A percentile compares a stretch with the other conserved stretches of the same genome.
phyloP scores from a whole-genome alignment of 64 coral and sea anemone species.

The Acropora yongei region DNA sequence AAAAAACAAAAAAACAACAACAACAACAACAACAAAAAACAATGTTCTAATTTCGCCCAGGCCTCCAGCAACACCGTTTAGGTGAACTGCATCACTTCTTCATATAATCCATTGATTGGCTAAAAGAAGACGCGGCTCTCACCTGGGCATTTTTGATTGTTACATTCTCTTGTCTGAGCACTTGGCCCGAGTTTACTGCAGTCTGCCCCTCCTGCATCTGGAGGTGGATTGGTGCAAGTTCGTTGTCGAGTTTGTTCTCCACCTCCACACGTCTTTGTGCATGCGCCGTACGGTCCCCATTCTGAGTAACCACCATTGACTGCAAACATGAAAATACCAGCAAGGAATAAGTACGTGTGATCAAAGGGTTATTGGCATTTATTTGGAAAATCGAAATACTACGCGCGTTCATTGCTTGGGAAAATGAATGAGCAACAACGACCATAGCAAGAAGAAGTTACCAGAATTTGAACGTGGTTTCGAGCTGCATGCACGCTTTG shows the following conservation, averaged over 20 bases:
- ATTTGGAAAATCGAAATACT: too few relatives aligned
- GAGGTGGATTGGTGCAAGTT: slow-evolving; percentile 68
- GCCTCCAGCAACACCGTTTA: too few relatives aligned
- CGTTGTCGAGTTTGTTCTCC: slow-evolving; percentile 37
- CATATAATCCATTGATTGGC: not conserved
- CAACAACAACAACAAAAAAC: too few relatives aligned
- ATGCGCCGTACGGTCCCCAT: slow-evolving; percentile 28
- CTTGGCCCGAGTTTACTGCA: slow-evolving; percentile 4
- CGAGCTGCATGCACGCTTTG: too few relatives aligned
- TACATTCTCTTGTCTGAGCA: not conserved
- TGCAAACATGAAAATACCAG: not conserved
- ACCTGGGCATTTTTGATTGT: slow-evolving; percentile 34
- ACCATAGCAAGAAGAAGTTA: too few relatives aligned
- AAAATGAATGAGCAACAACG: too few relatives aligned
- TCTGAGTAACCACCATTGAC: slow-evolving; percentile 56
- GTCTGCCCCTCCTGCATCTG: slow-evolving; percentile 7
- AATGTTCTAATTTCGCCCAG: too few relatives aligned
- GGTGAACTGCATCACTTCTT: too few relatives aligned
- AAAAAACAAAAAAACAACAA: too few relatives aligned
- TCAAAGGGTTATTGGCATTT: too few relatives aligned
- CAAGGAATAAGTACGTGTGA: slow-evolving; percentile 52
- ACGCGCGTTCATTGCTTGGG: too few relatives aligned
- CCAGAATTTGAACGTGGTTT: too few relatives aligned
- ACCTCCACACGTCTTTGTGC: slow-evolving; percentile 57
- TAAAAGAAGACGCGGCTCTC: not conserved